Evolutionary conservation across 2,888 invertebrate species (phyloP).

Genomic region (Meghimatium bilineatum): DNA sequence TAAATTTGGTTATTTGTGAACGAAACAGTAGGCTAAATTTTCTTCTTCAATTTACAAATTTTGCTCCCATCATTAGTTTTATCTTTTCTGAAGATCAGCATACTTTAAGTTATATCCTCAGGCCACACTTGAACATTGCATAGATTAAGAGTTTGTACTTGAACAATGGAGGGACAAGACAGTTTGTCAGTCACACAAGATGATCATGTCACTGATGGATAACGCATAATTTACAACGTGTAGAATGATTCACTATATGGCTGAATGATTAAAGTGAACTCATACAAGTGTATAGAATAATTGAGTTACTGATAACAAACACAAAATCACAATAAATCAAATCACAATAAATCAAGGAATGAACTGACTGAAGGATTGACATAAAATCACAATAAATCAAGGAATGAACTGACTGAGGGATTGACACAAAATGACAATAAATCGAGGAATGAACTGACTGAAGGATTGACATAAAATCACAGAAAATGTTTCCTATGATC

Average conservation of each 20-base stretch:
- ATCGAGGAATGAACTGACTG: not conserved
- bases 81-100: too few relatives aligned
- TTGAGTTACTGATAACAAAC: not conserved
- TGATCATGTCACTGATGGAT: not conserved
- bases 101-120: too few relatives aligned
- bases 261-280: not conserved
- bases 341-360: too few relatives aligned
- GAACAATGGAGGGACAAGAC: not conserved
- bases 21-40: not conserved
- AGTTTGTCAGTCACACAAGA: not conserved
- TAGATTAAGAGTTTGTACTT: not conserved
- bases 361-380: not conserved
- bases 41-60: too few relatives aligned
- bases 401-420: not conserved
- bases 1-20: not conserved
- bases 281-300: not conserved
- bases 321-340: too few relatives aligned
- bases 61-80: too few relatives aligned
- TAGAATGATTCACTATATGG: too few relatives aligned
- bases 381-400: not conserved
- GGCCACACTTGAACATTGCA: not conserved
- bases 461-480: not conserved
- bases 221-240: too few relatives aligned
- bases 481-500: too few relatives aligned
- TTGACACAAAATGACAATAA: not conserved